Evolutionary conservation across 2,113 vertebrate species (phyloP).

Genomic region (Rutilus rutilus): DNA sequence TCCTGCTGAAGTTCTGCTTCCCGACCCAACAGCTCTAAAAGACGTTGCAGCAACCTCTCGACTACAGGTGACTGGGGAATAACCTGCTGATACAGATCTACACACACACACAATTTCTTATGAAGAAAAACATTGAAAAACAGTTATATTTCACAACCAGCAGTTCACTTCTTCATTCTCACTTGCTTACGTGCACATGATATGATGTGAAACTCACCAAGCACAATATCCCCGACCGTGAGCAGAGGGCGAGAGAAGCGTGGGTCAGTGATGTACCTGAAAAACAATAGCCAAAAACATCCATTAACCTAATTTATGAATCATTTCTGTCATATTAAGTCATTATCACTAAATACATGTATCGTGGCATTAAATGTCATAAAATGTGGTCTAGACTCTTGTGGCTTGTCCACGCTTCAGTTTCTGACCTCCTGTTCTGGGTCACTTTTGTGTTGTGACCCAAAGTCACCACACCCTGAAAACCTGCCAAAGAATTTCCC

Average conservation of each 20-base stretch:
- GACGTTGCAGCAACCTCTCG: slow-evolving; percentile 86
- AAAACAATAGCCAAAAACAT: neutral
- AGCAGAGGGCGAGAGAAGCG: slow-evolving; percentile 86
- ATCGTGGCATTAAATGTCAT: neutral
- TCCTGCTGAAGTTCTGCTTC: slow-evolving; percentile 93
- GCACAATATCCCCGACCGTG: slow-evolving; percentile 85
- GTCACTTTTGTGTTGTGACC: neutral
- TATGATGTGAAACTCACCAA: slow-evolving; percentile 77
- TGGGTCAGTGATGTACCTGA: slow-evolving; percentile 85
- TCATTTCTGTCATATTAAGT: neutral
- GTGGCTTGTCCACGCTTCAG: neutral
- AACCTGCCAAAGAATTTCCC: neutral
- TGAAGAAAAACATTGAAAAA: neutral
- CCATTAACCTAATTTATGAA: neutral
- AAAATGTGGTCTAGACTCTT: neutral
- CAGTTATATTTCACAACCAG: neutral
- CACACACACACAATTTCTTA: slow-evolving; percentile 11
- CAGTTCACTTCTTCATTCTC: neutral
- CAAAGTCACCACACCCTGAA: neutral
- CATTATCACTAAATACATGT: neutral
- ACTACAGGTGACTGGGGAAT: slow-evolving; percentile 87
- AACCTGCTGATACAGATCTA: slow-evolving; percentile 61
- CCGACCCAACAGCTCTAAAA: slow-evolving; percentile 86
- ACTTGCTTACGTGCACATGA: neutral
- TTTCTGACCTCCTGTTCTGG: neutral